Percentiles rank a stretch among this genome's conserved stretches.
Conservation (phyloP, 2,888 invertebrate genomes). For the Dendrolimus pini region DNA sequence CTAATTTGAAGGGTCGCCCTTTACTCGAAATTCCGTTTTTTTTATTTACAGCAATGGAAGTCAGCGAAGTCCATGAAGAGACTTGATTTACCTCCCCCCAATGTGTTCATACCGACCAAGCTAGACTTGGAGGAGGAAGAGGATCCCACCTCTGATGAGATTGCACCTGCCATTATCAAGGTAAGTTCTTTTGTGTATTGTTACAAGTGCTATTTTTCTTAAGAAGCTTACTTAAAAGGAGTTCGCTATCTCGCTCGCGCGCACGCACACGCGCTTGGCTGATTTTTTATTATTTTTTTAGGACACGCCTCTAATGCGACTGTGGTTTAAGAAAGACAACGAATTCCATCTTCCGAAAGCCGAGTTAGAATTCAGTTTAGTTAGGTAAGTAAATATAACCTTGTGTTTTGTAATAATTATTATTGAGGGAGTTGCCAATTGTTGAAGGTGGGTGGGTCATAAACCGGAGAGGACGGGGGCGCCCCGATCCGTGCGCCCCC, state of each 20-base stretch:
- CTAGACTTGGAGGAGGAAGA: conserved; percentile 83
- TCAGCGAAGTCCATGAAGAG: conserved; percentile 78
- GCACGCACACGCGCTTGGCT: too few relatives aligned
- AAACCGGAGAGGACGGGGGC: conserved; percentile 75
- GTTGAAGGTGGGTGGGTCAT: neutral
- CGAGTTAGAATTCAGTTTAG: conserved; percentile 85
- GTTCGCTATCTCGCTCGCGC: too few relatives aligned
- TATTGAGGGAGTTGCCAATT: too few relatives aligned
- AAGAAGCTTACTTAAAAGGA: too few relatives aligned
- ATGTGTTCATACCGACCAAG: conserved; percentile 94
- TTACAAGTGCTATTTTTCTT: too few relatives aligned
- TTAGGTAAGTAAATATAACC: conserved; percentile 72
- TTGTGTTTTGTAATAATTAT: too few relatives aligned
- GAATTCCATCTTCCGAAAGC: conserved; percentile 94
- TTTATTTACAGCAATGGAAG: conserved; percentile 77
- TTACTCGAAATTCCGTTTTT: neutral
- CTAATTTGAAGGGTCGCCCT: too few relatives aligned
- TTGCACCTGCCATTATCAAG: conserved; percentile 83
- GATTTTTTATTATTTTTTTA: conserved; percentile 18
- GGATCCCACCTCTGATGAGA: conserved; percentile 51
- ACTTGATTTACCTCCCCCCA: conserved; percentile 86
- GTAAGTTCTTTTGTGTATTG: conserved; percentile 18
- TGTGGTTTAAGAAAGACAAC: conserved; percentile 97
- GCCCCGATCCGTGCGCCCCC: conserved; percentile 61
- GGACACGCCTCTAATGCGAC: conserved; percentile 86